Percentiles rank a stretch among this genome's conserved stretches.
These are phyloP conservation scores for Aradophagus sp. DNA, from an alignment of 1,140 invertebrate species.

Conservation along the genomic window DNA sequence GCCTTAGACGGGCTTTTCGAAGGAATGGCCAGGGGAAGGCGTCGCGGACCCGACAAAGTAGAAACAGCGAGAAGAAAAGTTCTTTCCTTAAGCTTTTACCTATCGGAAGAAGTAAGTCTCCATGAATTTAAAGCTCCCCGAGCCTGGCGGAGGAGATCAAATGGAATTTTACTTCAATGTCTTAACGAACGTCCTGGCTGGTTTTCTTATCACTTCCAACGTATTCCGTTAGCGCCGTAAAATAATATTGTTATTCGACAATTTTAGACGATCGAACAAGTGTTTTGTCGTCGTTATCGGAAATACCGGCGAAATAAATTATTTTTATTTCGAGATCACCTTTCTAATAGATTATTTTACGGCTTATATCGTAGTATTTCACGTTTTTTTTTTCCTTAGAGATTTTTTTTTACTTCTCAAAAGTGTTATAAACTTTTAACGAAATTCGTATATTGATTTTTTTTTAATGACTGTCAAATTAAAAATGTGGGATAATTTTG, in stretches of 20 bases:
- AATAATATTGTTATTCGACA: slow-evolving; percentile 17
- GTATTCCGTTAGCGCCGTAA: slow-evolving; percentile 14
- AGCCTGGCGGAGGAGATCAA: slow-evolving; percentile 21
- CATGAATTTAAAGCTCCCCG: slow-evolving; percentile 43
- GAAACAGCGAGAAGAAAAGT: slow-evolving; percentile 40
- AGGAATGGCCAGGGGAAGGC: slow-evolving; percentile 38
- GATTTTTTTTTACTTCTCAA: too few relatives aligned
- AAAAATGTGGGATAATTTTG: too few relatives aligned
- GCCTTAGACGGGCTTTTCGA: slow-evolving; percentile 33
- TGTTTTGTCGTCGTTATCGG: not conserved
- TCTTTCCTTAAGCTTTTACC: slow-evolving; percentile 42
- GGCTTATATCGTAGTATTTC: too few relatives aligned
- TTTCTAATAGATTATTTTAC: too few relatives aligned
- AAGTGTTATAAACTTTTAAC: too few relatives aligned
- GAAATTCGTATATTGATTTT: too few relatives aligned
- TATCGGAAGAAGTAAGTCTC: slow-evolving; percentile 47
- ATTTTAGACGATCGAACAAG: not conserved
- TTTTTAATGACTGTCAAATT: too few relatives aligned
- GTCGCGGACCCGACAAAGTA: slow-evolving; percentile 39
- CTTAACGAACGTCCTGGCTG: slow-evolving; percentile 26
- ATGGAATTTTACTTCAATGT: slow-evolving; percentile 45
- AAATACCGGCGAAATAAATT: too few relatives aligned
- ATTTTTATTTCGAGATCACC: too few relatives aligned
- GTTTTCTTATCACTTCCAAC: slow-evolving; percentile 26
- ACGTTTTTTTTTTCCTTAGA: too few relatives aligned